Evolutionary conservation across 1,140 invertebrate species (phyloP).

Genomic region (Acromyrmex heyeri): DNA sequence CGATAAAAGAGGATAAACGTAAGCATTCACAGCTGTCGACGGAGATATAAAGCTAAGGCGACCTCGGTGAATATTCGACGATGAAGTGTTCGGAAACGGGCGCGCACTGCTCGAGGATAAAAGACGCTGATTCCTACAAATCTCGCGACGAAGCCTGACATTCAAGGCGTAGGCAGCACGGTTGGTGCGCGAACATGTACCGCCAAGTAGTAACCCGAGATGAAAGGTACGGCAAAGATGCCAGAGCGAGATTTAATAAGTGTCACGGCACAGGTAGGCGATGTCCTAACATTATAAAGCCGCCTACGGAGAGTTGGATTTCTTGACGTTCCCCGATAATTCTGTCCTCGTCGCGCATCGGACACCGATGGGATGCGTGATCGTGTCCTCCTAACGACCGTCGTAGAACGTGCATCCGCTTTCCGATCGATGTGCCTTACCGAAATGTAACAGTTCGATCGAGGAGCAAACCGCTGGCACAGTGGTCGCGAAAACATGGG

Average conservation of each 20-base stretch:
- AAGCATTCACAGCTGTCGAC: conserved; percentile 38
- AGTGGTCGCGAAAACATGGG: conserved; percentile 41
- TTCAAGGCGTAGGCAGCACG: conserved; percentile 63
- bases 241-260: conserved; percentile 81
- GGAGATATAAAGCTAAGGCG: conserved; percentile 5
- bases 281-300: conserved; percentile 79
- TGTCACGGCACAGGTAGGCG: conserved; percentile 72
- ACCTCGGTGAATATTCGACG: conserved; percentile 20
- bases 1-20: background rate
- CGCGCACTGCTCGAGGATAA: conserved; percentile 3
- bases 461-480: background rate
- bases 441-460: conserved; percentile 28
- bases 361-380: background rate
- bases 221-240: conserved; percentile 71
- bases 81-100: conserved; percentile 11
- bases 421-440: conserved; percentile 46
- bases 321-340: conserved; percentile 70
- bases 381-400: conserved; percentile 67
- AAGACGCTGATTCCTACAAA: conserved; percentile 60
- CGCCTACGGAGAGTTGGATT: conserved; percentile 77
- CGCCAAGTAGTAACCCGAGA: conserved; percentile 72
- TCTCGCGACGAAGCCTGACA: conserved; percentile 61
- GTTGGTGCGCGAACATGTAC: conserved; percentile 31
- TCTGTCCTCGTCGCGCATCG: conserved; percentile 30
- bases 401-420: conserved; percentile 64